A percentile compares a stretch with the other conserved stretches of the same genome.
These are phyloP conservation scores for Masticophis lateralis DNA, from an alignment of 2,797 vertebrate species.

Conservation along the genomic window DNA sequence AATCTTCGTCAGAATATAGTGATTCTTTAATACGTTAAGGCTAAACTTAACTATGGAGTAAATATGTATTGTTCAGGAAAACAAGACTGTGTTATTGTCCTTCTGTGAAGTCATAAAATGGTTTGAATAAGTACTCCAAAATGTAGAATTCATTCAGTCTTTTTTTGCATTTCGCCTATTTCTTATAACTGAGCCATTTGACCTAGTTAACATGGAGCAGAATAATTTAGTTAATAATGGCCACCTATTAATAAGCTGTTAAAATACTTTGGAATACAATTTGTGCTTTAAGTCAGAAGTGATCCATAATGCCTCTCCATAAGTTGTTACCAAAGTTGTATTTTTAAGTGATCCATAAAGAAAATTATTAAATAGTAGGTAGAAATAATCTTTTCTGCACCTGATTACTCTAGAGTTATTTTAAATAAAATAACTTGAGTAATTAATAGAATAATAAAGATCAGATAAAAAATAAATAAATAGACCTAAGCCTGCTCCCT, in stretches of 20 bases:
- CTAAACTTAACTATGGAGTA: background rate
- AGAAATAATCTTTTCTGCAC: background rate
- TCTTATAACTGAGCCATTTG: background rate
- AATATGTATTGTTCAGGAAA: background rate
- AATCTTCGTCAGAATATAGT: background rate
- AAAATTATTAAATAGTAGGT: background rate
- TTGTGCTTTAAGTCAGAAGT: background rate
- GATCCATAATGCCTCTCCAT: background rate
- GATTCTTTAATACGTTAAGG: background rate
- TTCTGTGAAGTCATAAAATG: background rate
- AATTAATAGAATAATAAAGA: background rate
- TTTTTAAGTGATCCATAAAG: background rate
- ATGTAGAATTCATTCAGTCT: background rate
- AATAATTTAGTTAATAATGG: background rate
- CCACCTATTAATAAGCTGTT: background rate
- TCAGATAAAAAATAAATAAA: background rate
- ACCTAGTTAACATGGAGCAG: background rate
- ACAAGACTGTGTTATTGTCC: background rate
- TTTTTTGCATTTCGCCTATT: background rate
- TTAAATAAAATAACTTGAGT: background rate
- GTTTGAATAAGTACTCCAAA: background rate
- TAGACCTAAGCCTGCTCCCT: background rate
- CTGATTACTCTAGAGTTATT: background rate
- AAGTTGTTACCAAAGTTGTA: background rate
- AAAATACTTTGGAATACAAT: background rate